Percentiles rank a stretch among this genome's conserved stretches.
Evolutionary conservation across 2,113 vertebrate genomes (phyloP).

Genomic region (Coptodon rendalli): DNA sequence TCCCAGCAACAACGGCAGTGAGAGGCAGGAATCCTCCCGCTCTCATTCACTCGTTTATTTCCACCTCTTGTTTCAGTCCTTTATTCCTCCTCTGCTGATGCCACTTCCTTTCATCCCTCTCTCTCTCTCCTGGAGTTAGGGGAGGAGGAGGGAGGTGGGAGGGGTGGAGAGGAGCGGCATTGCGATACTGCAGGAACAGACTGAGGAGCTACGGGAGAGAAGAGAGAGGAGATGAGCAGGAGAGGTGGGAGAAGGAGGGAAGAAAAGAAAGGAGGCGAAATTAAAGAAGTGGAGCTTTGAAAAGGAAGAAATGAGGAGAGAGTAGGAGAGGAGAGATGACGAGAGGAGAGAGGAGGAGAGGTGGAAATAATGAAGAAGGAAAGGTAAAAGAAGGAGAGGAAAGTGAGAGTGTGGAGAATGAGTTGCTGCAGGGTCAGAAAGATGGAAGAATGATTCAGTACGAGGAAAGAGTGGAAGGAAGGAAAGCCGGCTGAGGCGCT

Average conservation of each 20-base stretch:
- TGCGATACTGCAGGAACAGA: conserved; percentile 49
- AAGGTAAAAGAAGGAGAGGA: neutral
- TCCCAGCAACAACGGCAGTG: conserved; percentile 59
- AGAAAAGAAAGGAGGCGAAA: neutral
- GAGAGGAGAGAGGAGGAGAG: neutral
- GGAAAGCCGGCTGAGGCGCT: neutral
- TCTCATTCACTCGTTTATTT: conserved; percentile 18
- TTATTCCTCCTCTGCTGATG: conserved; percentile 22
- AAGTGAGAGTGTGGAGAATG: neutral
- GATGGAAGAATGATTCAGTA: neutral
- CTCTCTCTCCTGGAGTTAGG: conserved; percentile 18
- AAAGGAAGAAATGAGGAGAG: neutral
- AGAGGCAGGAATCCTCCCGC: conserved; percentile 34
- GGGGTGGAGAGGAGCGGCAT: conserved; percentile 8
- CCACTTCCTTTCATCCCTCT: conserved; percentile 1
- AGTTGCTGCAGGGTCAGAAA: neutral
- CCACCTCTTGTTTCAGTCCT: conserved; percentile 16
- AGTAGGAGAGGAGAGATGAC: neutral
- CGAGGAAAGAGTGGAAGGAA: neutral
- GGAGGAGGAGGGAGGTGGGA: neutral
- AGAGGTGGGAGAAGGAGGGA: neutral
- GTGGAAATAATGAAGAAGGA: neutral
- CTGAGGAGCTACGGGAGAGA: conserved; percentile 31
- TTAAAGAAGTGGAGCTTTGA: neutral
- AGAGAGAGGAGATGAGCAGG: neutral